These are phyloP conservation scores for Dasyornis broadbenti DNA, from an alignment of 2,113 vertebrate genomes.

Conservation along the genomic window DNA sequence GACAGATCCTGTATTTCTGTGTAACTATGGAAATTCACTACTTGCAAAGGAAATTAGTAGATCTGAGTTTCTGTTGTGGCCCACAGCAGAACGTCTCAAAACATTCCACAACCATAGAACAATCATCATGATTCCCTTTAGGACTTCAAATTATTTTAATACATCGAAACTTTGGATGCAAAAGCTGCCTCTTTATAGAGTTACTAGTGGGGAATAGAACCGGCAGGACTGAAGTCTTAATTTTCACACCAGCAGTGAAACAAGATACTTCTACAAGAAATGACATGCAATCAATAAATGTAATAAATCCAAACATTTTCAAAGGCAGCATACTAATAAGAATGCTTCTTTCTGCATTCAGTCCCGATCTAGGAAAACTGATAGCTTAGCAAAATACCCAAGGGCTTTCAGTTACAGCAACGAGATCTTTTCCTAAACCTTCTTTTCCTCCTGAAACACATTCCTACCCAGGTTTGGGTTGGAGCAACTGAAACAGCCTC, in stretches of 20 bases:
- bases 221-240: conserved; percentile 27
- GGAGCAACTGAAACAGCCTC: not conserved
- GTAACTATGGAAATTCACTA: not conserved
- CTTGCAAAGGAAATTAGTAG: not conserved
- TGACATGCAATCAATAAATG: conserved; percentile 29
- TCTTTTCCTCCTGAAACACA: not conserved
- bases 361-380: not conserved
- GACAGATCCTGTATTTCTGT: not conserved
- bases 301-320: conserved; percentile 34
- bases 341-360: not conserved
- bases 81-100: not conserved
- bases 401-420: not conserved
- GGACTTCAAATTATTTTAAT: not conserved
- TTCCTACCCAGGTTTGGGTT: not conserved
- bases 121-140: not conserved
- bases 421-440: not conserved
- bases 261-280: conserved; percentile 20
- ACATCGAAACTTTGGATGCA: not conserved
- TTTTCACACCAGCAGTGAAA: conserved; percentile 16
- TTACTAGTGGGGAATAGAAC: not conserved
- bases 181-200: not conserved
- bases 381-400: not conserved
- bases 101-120: not conserved
- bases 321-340: conserved; percentile 2
- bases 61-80: not conserved